These are phyloP conservation scores for Chlamydotis undulata DNA, from an alignment of 2,113 vertebrate genomes.

Conservation along the genomic window DNA sequence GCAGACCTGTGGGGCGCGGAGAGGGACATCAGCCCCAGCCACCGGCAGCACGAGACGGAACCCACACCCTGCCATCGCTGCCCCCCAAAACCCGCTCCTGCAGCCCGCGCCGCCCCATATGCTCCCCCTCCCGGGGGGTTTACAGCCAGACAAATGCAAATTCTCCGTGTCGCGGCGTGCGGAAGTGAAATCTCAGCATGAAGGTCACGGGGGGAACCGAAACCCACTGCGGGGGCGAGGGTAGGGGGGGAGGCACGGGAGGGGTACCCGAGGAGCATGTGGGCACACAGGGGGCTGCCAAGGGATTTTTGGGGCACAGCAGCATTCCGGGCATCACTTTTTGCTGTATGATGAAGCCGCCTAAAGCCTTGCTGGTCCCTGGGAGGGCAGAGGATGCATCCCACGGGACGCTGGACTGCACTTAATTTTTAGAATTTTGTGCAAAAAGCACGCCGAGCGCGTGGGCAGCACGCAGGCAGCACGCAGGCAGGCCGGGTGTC, in stretches of 20 bases:
- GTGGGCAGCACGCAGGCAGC: not conserved
- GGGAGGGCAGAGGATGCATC: too few species aligned
- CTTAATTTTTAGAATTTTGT: too few species aligned
- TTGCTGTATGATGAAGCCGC: not conserved
- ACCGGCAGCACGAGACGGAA: fast-evolving
- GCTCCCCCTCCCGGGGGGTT: too few species aligned
- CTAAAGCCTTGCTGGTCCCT: fast-evolving
- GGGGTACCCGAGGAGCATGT: not conserved
- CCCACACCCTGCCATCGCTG: not conserved
- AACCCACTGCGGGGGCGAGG: not conserved
- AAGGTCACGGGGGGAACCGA: not conserved
- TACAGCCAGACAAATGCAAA: not conserved
- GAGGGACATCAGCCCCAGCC: not conserved
- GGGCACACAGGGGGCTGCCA: not conserved
- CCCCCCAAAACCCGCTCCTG: not conserved
- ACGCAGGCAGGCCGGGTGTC: too few species aligned
- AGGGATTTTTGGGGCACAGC: not conserved
- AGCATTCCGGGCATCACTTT: not conserved
- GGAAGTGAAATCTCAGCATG: not conserved
- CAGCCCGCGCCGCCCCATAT: fast-evolving
- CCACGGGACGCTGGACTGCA: fast-evolving
- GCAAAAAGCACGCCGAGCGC: not conserved
- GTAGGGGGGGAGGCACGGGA: too few species aligned
- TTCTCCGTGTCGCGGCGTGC: fast-evolving
- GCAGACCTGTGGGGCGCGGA: not conserved